Base-by-base conservation (phyloP, 1,140 invertebrate species). In the Drosophila obscura region DNA sequence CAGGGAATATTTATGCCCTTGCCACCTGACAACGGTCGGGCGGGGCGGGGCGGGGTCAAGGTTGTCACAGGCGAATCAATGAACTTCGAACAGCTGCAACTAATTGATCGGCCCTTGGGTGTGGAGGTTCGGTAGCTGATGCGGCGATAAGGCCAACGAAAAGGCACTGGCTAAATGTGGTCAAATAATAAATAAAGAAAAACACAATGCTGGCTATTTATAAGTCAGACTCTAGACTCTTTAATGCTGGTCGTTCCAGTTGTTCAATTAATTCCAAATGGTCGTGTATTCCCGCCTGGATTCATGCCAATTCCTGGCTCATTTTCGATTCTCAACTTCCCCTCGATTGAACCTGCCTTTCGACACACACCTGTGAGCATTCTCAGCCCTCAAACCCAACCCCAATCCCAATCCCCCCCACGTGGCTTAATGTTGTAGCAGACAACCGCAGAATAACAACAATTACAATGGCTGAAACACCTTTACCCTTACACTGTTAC, bases 301-400 rank as follows among this genome's bases (percentile, higher is more conserved):
- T 9, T 31, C 5, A 13, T 19, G 4, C 6, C 26, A 31, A 31
- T 31, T 7, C 7, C 13, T 39, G 16, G 26, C 57, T 57, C 65
- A 68, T 56, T 67, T 68, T 56, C 31, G 41, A 41, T 19, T n/a
- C 41, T 15, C 69, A 7, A 39, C n/a, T 41, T 24, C 19, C 35
- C 53, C n/a, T 16, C 28, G n/a, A 51, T 31, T 44, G 9, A 15
- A 2, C 28, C 41, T 24, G 77, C 82, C 82, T 87, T 85, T 85
- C 88, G 71, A 87, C 82, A 88, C 82, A 88, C 82, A 87, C 83
- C 82, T 88, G 82, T 88, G 83, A 75, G 71, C 83, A 68, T 87
- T 87, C 82, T 79, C 82, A 87, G 83, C 79, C 44, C 72, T 50
- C 19, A 19, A 39, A n/a, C 13, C 26, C 44, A 48, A 24, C 31